These are phyloP conservation scores for Lophius piscatorius DNA, from an alignment of 2,113 vertebrate species.

Conservation along the genomic window DNA sequence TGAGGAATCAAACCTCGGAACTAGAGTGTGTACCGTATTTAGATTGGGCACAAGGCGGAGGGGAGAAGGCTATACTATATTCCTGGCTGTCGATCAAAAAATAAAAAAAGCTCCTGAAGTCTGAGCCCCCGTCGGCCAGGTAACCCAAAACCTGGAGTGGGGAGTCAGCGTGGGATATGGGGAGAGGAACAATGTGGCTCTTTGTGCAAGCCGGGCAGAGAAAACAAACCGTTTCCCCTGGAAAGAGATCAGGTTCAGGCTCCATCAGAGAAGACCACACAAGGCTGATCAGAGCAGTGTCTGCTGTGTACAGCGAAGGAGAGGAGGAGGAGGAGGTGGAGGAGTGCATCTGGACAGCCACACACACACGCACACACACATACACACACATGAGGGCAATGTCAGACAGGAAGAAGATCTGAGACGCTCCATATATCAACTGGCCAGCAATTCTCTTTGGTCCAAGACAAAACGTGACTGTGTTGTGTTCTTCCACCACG, in stretches of 20 bases:
- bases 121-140: slow-evolving; percentile 73
- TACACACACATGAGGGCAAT: slow-evolving; percentile 40
- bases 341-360: slow-evolving; percentile 59
- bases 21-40: slow-evolving; percentile 56
- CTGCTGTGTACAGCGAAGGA: slow-evolving; percentile 58
- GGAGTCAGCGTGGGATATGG: slow-evolving; percentile 77
- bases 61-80: slow-evolving; percentile 63
- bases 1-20: slow-evolving; percentile 50
- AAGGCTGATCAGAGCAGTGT: slow-evolving; percentile 73
- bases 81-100: slow-evolving; percentile 70
- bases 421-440: slow-evolving; percentile 46
- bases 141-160: slow-evolving; percentile 78
- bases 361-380: slow-evolving; percentile 27
- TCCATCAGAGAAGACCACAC: slow-evolving; percentile 80
- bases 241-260: slow-evolving; percentile 80
- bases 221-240: slow-evolving; percentile 81
- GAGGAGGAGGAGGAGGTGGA: slow-evolving; percentile 45
- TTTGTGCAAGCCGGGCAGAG: slow-evolving; percentile 76
- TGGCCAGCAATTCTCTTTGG: slow-evolving; percentile 61
- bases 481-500: slow-evolving; percentile 38
- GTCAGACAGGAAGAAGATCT: slow-evolving; percentile 52
- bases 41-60: slow-evolving; percentile 59
- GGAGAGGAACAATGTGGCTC: slow-evolving; percentile 79
- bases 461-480: slow-evolving; percentile 62
- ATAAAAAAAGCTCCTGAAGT: slow-evolving; percentile 70